A percentile compares a stretch with the other conserved stretches of the same genome.
Conservation (phyloP, 2,113 vertebrate genomes). For the Lonchura striata region DNA sequence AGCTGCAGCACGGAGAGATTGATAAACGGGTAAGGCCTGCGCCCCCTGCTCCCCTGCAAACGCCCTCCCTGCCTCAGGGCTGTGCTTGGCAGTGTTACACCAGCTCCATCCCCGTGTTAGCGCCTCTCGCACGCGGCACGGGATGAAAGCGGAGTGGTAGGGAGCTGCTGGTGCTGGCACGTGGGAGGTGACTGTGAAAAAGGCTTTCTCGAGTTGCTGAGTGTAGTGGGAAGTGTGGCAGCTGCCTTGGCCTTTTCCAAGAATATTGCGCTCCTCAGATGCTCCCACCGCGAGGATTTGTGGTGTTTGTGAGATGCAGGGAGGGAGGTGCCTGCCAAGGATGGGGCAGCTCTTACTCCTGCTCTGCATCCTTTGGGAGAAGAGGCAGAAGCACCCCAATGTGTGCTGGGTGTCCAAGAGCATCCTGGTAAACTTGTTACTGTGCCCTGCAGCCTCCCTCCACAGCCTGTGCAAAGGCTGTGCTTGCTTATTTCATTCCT, state of each 20-base stretch:
- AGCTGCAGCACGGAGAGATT: constrained; percentile 99
- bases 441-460: not conserved
- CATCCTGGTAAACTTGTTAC: not conserved
- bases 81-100: not conserved
- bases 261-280: not conserved
- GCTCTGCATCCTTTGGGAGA: not conserved
- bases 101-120: not conserved
- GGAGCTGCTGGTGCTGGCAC: not conserved
- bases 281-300: not conserved
- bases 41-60: not conserved
- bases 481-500: not conserved
- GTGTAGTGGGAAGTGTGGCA: constrained; percentile 16
- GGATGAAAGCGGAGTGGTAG: not conserved
- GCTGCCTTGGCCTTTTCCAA: constrained; percentile 39
- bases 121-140: not conserved
- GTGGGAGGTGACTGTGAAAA: constrained; percentile 43
- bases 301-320: not conserved
- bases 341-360: not conserved
- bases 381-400: not conserved
- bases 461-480: not conserved
- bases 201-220: not conserved
- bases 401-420: not conserved
- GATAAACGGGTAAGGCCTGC: constrained; percentile 94
- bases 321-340: not conserved
- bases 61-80: not conserved